These are phyloP conservation scores for Brachionus sp. DNA, from an alignment of 1,140 invertebrate species.

Conservation along the genomic window DNA sequence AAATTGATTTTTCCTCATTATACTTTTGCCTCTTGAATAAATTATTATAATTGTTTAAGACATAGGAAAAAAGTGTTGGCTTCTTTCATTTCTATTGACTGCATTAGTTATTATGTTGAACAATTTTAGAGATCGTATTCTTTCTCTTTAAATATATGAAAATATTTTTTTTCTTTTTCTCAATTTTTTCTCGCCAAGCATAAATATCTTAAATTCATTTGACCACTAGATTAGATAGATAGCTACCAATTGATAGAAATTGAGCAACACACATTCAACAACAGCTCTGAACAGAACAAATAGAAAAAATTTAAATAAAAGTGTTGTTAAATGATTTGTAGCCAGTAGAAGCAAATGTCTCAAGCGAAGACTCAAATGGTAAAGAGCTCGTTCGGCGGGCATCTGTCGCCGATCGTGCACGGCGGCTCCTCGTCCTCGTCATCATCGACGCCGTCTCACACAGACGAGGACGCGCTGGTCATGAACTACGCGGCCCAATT, in stretches of 20 bases:
- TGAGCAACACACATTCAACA: too few species aligned
- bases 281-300: too few species aligned
- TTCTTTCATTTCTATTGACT: background rate
- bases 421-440: background rate
- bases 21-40: constrained; percentile 1
- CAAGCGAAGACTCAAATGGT: constrained; percentile 29
- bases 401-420: background rate
- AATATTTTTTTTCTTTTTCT: too few species aligned
- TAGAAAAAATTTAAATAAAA: background rate
- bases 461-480: background rate
- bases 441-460: background rate
- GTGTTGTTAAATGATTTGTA: background rate
- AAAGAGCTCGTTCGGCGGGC: constrained; percentile 9
- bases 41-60: background rate
- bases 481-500: background rate
- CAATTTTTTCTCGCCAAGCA: background rate
- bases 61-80: background rate
- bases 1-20: constrained; percentile 22
- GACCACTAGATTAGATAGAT: background rate
- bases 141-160: too few species aligned
- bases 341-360: background rate
- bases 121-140: constrained; percentile 36
- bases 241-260: too few species aligned
- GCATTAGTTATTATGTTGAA: background rate
- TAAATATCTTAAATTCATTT: background rate